Percentiles rank a stretch among this genome's conserved stretches.
These are phyloP conservation scores for Leptopilina boulardi DNA, from an alignment of 1,140 invertebrate species.

Conservation along the genomic window DNA sequence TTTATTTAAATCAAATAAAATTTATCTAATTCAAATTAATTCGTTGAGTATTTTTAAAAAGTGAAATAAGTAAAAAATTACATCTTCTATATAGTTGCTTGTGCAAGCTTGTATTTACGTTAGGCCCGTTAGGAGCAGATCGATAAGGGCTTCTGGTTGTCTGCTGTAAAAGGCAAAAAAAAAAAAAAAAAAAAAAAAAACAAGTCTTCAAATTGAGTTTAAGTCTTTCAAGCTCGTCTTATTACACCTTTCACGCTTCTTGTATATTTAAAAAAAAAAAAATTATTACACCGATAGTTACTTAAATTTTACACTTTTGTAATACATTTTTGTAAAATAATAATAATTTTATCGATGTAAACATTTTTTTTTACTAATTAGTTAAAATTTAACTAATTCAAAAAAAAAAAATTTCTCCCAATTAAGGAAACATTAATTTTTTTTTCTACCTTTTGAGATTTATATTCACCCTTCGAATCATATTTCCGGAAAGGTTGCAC, in stretches of 20 bases:
- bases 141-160: constrained; percentile 29
- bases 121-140: constrained; percentile 18
- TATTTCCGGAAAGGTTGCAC: constrained; percentile 30
- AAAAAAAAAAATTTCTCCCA: background rate
- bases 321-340: no score
- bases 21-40: no score
- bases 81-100: background rate
- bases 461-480: constrained; percentile 23
- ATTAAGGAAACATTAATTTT: background rate
- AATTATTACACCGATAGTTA: no score
- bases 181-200: background rate
- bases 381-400: no score
- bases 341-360: no score
- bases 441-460: background rate
- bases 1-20: no score
- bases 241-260: constrained; percentile 1
- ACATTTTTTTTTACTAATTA: no score
- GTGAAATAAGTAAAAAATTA: background rate
- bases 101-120: constrained; percentile 1
- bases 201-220: constrained; percentile 13
- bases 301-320: no score
- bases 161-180: background rate
- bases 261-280: background rate
- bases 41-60: background rate
- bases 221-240: constrained; percentile 1